Evolutionary conservation across 1,140 invertebrate species (phyloP).

Genomic region (Bradynema listronoti): DNA sequence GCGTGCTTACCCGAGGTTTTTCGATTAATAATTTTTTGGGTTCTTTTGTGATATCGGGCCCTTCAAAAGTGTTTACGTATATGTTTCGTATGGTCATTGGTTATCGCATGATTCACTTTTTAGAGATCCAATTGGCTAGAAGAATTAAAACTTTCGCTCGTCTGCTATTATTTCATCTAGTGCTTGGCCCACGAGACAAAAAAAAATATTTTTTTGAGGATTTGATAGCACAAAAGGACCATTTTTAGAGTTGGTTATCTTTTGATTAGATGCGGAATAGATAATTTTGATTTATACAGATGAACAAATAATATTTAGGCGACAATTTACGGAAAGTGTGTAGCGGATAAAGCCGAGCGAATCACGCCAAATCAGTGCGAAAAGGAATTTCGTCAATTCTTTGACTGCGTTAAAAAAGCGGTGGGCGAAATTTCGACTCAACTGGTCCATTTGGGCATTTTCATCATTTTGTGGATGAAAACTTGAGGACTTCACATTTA

Average conservation of each 20-base stretch:
- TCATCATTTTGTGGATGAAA: too few relatives aligned
- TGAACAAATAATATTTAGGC: constrained; percentile 44
- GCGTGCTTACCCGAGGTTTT: constrained; percentile 41
- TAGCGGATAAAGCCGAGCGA: constrained; percentile 49
- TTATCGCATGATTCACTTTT: too few relatives aligned
- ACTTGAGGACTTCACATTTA: too few relatives aligned
- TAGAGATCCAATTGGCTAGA: too few relatives aligned
- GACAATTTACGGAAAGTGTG: constrained; percentile 51
- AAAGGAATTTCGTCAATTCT: constrained; percentile 46
- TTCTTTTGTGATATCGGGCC: too few relatives aligned
- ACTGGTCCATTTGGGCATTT: too few relatives aligned
- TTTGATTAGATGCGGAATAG: constrained; percentile 1
- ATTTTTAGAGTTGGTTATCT: constrained; percentile 6
- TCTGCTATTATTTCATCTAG: too few relatives aligned
- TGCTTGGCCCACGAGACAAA: too few relatives aligned
- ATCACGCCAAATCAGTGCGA: constrained; percentile 42
- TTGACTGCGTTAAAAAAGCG: constrained; percentile 50
- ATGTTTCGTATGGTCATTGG: constrained; percentile 1
- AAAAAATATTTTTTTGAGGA: too few relatives aligned
- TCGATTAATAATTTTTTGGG: constrained; percentile 1
- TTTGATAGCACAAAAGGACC: too few relatives aligned
- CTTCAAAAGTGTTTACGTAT: too few relatives aligned
- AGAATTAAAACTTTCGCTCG: too few relatives aligned
- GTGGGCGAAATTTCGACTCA: constrained; percentile 20
- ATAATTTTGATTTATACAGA: constrained; percentile 16